A percentile compares a stretch with the other conserved stretches of the same genome.
These are phyloP conservation scores for Cromileptes altivelis DNA, from an alignment of 2,113 vertebrate genomes.

Conservation along the genomic window DNA sequence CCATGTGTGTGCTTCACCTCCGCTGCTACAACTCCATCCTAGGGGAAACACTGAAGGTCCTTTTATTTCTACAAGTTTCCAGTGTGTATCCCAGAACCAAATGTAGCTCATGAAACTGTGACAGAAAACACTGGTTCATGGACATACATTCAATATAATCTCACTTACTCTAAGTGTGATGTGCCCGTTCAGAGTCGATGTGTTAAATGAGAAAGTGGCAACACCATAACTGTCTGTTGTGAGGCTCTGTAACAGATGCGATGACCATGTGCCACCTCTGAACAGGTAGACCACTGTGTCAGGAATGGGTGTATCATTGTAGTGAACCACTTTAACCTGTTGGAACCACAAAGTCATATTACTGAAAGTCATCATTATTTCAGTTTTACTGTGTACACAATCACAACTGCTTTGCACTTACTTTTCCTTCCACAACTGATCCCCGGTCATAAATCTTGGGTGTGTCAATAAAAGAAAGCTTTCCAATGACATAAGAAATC, in stretches of 20 bases:
- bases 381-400: not conserved
- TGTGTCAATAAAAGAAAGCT: constrained; percentile 67
- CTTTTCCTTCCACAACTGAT: constrained; percentile 69
- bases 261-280: constrained; percentile 21
- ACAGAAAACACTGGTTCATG: no score
- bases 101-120: no score
- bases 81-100: no score
- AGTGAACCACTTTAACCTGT: constrained; percentile 70
- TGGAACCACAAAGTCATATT: not conserved
- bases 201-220: constrained; percentile 70
- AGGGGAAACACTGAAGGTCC: no score
- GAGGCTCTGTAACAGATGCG: constrained; percentile 49
- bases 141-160: not conserved
- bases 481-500: constrained; percentile 68
- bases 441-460: constrained; percentile 67
- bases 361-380: not conserved
- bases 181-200: not conserved
- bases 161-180: constrained; percentile 60
- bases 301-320: constrained; percentile 55
- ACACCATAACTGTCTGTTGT: constrained; percentile 75
- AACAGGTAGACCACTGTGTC: constrained; percentile 59
- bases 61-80: no score
- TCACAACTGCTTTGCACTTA: constrained; percentile 8
- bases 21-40: no score
- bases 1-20: no score